Conservation (phyloP, 2,888 invertebrate genomes). For the Acronicta alni region DNA sequence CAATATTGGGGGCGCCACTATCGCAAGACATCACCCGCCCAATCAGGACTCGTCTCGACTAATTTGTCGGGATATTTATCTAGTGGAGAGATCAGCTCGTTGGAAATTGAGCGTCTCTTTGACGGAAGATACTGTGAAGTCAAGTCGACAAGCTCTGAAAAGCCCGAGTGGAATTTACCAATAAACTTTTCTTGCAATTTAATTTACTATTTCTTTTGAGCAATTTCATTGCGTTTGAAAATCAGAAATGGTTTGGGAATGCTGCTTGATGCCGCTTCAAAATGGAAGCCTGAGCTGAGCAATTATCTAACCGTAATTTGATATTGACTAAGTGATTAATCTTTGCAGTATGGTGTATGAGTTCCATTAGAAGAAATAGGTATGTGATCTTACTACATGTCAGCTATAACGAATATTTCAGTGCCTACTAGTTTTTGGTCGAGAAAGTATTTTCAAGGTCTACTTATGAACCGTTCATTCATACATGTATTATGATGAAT, state of each 20-base stretch:
- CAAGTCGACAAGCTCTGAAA: conserved; percentile 30
- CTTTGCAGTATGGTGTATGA: no score
- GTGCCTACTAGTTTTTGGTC: no score
- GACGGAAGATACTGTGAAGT: conserved; percentile 6
- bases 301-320: no score
- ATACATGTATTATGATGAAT: no score
- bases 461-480: no score
- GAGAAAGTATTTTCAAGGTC: no score
- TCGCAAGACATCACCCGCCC: conserved; percentile 9
- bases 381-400: no score
- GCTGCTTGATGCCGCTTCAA: no score
- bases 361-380: no score
- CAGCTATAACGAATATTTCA: no score
- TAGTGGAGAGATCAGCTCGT: conserved; percentile 22
- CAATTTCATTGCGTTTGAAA: not conserved
- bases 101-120: conserved; percentile 53
- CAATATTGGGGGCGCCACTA: conserved; percentile 8
- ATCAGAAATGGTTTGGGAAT: conserved; percentile 4
- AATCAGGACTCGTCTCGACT: conserved; percentile 38
- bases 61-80: conserved; percentile 59
- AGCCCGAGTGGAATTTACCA: conserved; percentile 32
- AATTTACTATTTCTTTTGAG: conserved; percentile 25
- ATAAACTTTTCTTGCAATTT: conserved; percentile 31
- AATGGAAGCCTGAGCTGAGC: no score
- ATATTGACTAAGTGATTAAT: no score